These are phyloP conservation scores for Erythrolamprus reginae DNA, from an alignment of 2,113 vertebrate species.

Conservation along the genomic window DNA sequence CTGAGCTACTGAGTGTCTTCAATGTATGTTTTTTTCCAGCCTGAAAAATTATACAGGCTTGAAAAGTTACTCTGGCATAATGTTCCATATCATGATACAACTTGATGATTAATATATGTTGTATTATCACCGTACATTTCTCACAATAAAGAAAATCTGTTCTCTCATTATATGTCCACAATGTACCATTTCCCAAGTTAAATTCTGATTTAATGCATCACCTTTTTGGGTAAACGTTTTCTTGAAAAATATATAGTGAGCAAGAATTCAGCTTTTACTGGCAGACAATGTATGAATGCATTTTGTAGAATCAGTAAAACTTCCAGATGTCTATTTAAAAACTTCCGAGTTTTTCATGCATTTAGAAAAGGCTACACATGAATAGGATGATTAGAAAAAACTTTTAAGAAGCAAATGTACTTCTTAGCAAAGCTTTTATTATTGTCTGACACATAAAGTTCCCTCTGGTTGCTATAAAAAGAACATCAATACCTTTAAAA, in stretches of 20 bases:
- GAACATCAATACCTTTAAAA: background rate
- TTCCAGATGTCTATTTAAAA: background rate
- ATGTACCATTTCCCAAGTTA: background rate
- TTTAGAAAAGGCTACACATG: background rate
- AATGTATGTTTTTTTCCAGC: no score
- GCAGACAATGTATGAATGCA: background rate
- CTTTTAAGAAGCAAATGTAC: background rate
- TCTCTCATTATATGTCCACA: background rate
- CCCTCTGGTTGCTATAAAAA: conserved; percentile 20
- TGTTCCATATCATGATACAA: background rate
- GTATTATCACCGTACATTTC: background rate
- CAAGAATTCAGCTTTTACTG: background rate
- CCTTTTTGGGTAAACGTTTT: background rate
- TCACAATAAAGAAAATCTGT: background rate
- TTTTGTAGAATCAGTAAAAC: background rate
- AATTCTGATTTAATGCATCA: background rate
- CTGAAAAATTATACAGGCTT: background rate
- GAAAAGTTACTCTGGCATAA: background rate
- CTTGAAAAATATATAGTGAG: background rate
- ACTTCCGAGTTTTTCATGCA: background rate
- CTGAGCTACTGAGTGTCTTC: background rate
- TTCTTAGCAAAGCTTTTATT: background rate
- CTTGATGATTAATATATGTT: background rate
- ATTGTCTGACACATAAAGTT: background rate
- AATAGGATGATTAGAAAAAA: conserved; percentile 1